A percentile compares a stretch with the other conserved stretches of the same genome.
Conservation (phyloP, 2,888 invertebrate species). For the Allygus modestus region DNA sequence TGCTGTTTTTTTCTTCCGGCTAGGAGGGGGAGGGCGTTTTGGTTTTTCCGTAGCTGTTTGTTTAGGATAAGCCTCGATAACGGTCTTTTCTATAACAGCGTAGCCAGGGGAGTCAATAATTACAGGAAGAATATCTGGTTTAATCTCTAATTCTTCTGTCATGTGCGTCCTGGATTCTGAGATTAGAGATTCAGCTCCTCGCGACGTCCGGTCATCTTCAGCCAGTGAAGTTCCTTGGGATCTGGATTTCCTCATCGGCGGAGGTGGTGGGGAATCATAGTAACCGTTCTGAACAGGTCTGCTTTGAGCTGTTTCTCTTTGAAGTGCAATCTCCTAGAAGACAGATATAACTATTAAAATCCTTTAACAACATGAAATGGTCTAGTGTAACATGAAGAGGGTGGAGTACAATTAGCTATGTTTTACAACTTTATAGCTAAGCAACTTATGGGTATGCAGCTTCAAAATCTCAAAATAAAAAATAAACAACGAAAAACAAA, state of each 20-base stretch:
- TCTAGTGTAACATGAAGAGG: too few relatives aligned
- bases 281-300: constrained; percentile 72
- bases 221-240: constrained; percentile 78
- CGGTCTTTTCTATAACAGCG: constrained; percentile 61
- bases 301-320: constrained; percentile 62
- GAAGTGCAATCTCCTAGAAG: constrained; percentile 75
- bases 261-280: constrained; percentile 68
- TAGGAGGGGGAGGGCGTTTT: constrained; percentile 80
- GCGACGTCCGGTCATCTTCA: constrained; percentile 85
- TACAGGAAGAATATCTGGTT: constrained; percentile 45
- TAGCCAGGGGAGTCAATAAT: constrained; percentile 49
- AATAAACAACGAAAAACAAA: too few relatives aligned
- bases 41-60: constrained; percentile 72
- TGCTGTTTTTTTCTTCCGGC: constrained; percentile 76
- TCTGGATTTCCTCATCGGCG: constrained; percentile 74
- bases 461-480: too few relatives aligned
- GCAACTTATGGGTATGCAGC: too few relatives aligned
- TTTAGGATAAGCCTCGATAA: constrained; percentile 58
- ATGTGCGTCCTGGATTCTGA: constrained; percentile 60
- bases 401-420: too few relatives aligned
- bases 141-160: constrained; percentile 61
- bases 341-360: constrained; percentile 28
- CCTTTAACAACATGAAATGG: not conserved
- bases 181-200: constrained; percentile 82
- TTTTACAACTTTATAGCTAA: too few relatives aligned